These are phyloP conservation scores for Crotalus horridus DNA, from an alignment of 2,113 vertebrate genomes.

Conservation along the genomic window DNA sequence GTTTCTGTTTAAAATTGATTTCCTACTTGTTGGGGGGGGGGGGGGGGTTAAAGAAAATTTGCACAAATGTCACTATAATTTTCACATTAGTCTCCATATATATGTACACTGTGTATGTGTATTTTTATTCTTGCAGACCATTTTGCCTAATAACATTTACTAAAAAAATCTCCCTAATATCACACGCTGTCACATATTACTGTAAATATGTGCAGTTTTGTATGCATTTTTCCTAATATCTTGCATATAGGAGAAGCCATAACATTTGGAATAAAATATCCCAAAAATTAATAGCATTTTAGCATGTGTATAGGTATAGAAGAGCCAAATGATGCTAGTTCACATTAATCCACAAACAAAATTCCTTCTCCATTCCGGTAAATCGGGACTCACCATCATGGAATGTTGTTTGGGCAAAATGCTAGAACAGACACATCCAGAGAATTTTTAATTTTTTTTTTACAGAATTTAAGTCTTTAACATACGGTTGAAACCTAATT, in stretches of 20 bases:
- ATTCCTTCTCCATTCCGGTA: background rate
- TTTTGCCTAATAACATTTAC: background rate
- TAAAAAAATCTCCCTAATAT: background rate
- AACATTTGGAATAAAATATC: background rate
- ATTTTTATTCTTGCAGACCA: background rate
- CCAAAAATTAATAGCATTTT: background rate
- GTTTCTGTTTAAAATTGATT: too few species aligned
- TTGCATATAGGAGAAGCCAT: background rate
- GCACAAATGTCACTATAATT: background rate
- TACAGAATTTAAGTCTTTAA: background rate
- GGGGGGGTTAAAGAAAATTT: background rate
- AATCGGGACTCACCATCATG: background rate
- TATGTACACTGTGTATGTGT: background rate
- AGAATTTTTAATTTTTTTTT: background rate
- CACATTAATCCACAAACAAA: background rate
- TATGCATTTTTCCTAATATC: background rate
- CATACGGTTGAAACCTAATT: background rate
- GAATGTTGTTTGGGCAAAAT: background rate
- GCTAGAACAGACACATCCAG: background rate
- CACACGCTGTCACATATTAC: background rate
- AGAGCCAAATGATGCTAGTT: background rate
- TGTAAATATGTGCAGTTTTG: background rate
- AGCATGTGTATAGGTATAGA: background rate
- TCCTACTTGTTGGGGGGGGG: background rate
- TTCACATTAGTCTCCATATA: background rate